These are phyloP conservation scores for Hepsetus odoe DNA, from an alignment of 2,113 vertebrate species.

Conservation along the genomic window DNA sequence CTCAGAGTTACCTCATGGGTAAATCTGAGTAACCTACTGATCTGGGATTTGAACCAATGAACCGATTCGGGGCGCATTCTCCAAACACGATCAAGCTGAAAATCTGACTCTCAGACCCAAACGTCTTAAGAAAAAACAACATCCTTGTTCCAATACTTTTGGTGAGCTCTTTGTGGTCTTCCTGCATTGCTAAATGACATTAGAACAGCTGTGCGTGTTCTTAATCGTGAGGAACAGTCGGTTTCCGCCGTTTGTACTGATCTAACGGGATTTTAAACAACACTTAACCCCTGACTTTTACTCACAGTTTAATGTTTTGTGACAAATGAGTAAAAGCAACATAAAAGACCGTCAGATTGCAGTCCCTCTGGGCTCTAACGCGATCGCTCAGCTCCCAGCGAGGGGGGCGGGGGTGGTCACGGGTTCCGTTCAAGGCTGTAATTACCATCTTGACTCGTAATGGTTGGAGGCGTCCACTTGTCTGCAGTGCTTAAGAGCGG, in stretches of 20 bases:
- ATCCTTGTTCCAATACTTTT: no score
- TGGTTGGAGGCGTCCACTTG: constrained; percentile 7
- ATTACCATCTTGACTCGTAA: constrained; percentile 34
- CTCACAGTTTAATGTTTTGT: constrained; percentile 16
- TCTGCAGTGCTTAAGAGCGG: constrained; percentile 13
- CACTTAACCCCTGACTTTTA: constrained; percentile 2
- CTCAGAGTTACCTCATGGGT: no score
- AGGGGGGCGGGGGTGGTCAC: no score
- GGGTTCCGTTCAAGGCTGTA: constrained; percentile 17
- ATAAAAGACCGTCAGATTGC: neutral
- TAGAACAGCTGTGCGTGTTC: neutral
- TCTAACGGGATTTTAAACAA: neutral
- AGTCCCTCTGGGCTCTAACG: constrained; percentile 5
- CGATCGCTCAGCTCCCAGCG: neutral
- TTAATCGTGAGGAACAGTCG: neutral
- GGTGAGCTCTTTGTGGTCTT: no score
- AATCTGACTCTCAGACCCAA: no score
- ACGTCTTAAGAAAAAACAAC: no score
- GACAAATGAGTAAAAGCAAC: constrained; percentile 32
- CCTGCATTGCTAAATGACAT: no score
- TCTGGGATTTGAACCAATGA: no score
- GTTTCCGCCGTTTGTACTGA: neutral
- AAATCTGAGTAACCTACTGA: no score
- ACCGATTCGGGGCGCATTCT: no score
- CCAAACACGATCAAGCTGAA: no score